Base-by-base conservation (phyloP, 2,888 invertebrate species). In the Pocota personata region DNA sequence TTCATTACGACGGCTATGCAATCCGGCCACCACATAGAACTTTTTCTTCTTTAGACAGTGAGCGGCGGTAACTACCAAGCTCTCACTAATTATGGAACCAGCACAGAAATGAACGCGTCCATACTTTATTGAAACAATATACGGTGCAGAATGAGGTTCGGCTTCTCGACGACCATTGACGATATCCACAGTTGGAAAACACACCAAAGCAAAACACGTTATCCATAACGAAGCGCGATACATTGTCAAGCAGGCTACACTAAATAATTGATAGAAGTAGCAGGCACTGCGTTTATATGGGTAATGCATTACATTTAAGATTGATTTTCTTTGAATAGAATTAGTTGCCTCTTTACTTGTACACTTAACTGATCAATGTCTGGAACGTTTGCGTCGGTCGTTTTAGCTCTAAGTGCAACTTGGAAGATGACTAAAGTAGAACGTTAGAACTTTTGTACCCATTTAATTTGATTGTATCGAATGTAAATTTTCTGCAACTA, bases 101-200 rank as follows among this genome's bases (percentile, higher is more conserved):
- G 93, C 93, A 67, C 94, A 94, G 19, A 90, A 88, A 88, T 93
- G 90, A 27, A 50, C 88, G 89, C 2, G 82, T 89, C n/a, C n/a
- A n/a, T n/a, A n/a, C 0, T 14, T 66, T 43, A 93, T 64, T 0
- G 93, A 93, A 5, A 93, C 91, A 52, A 93, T 93, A 87, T 93
- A 93, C 0, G 93, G 93, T 3, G 92, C 93, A 10, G 91, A 87
- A 71, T 93, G 92, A 1, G 91, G 91, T 0, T 40, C 32, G 0
- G 93, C 93, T 24, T 92, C 90, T 21, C n/a, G n/a, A n/a, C 89
- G 88, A 35, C 92, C 92, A 62, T 92, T 92, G 84, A 92, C 90
- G 69, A 92, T 89, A 32, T 89, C 89, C 2, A 89, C 90, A 3
- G 89, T 89, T 27, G 91, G 86, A 16, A 91, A 90, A 78, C 90